Conservation (phyloP, 2,113 vertebrate species). For the Sinocyclocheilus rhinocerous region DNA sequence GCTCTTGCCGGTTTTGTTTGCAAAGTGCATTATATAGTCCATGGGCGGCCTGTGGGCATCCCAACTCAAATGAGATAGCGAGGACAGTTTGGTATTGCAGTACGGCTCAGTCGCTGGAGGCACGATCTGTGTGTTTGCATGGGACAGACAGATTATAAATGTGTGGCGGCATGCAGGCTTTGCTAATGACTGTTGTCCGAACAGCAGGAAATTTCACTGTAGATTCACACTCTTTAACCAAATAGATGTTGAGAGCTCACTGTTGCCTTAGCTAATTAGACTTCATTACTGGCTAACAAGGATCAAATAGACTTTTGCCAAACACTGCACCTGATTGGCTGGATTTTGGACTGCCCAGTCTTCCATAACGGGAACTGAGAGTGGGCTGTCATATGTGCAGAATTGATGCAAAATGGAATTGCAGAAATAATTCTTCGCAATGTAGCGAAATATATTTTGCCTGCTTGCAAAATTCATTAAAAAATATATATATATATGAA, state of each 20-base stretch:
- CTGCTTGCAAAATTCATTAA: no score
- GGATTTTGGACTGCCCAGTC: not conserved
- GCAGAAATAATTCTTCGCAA: not conserved
- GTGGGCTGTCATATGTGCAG: not conserved
- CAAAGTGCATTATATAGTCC: not conserved
- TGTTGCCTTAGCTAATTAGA: conserved; percentile 52
- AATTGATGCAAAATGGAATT: not conserved
- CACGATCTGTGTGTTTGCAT: conserved; percentile 4
- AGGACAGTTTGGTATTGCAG: not conserved
- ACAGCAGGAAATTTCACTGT: conserved; percentile 47
- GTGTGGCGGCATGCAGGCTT: conserved; percentile 37
- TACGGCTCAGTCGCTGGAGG: conserved; percentile 22
- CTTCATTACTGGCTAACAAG: conserved; percentile 54
- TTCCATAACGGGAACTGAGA: not conserved
- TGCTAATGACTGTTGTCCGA: conserved; percentile 53
- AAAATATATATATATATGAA: no score
- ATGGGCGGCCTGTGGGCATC: not conserved
- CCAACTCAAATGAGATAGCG: not conserved
- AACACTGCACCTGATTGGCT: conserved; percentile 10
- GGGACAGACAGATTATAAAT: conserved; percentile 48
- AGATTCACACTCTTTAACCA: conserved; percentile 54
- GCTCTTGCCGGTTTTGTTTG: not conserved
- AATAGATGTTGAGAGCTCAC: conserved; percentile 54
- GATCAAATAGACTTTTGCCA: conserved; percentile 49
- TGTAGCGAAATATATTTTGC: no score